A percentile compares a stretch with the other conserved stretches of the same genome.
Evolutionary conservation across 2,113 vertebrate genomes (phyloP).

Genomic region (Trogon surrucura): DNA sequence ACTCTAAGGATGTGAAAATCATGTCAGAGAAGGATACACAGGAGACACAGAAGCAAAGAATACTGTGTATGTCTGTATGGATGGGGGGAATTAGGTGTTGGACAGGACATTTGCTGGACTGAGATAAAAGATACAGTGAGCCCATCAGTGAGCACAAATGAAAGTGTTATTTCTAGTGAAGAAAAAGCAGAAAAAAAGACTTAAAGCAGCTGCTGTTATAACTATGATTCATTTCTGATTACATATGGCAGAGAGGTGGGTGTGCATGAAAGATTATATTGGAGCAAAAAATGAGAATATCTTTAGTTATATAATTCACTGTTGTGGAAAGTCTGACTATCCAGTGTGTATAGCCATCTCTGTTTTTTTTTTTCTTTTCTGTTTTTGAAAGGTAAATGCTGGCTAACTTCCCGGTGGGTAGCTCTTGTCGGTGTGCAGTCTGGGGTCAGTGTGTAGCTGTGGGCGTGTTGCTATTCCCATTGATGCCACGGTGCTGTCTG

Average conservation of each 20-base stretch:
- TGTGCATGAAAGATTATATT: constrained; percentile 43
- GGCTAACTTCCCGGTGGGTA: neutral
- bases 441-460: neutral
- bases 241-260: constrained; percentile 52
- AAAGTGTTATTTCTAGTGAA: constrained; percentile 12
- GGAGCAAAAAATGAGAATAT: neutral
- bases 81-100: neutral
- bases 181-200: neutral
- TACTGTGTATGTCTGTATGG: neutral
- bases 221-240: constrained; percentile 46
- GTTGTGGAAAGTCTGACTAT: neutral
- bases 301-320: neutral
- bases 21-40: neutral
- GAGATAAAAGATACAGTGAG: neutral
- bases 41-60: neutral
- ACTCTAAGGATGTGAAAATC: neutral
- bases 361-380: neutral
- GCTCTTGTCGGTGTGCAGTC: neutral
- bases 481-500: neutral
- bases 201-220: constrained; percentile 29
- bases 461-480: fast-evolving
- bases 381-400: neutral
- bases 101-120: neutral
- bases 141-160: neutral
- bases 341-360: neutral